Base-by-base conservation (phyloP, 2,113 vertebrate genomes). In the Larimichthys crocea region DNA sequence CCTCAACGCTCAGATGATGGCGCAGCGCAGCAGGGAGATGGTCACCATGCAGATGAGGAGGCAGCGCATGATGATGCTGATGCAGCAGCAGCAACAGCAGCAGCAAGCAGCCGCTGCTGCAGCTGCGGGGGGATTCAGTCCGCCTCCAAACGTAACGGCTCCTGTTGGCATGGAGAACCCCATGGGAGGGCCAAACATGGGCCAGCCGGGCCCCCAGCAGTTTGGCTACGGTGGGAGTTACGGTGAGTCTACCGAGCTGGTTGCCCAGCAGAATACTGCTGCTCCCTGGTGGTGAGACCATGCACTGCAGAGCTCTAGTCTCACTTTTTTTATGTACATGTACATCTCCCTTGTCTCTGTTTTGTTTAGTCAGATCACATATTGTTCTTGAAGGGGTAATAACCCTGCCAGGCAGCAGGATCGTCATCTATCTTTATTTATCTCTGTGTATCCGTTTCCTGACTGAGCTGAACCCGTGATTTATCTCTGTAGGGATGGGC, bases 1-100 rank as follows among this genome's bases (percentile, higher is more conserved):
- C 93, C 94, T 99, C 78, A 99, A 98, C 1, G 97, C 98, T 90
- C 98, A 99, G 92, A 99, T 99, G 98, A 95, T 98, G 77, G 97
- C 97, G 67, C 98, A 99, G 93, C 96, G 97, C 79, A 98, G 96
- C 91, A 94, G 98, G 86, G 98, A 99, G 93, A 93, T 99, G 92
- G 89, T 95, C 68, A 98, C 93, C 86, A 96, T 98, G 85, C 97
- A 99, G 92, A 96, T 99, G 94, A 96, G 96, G 84, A 96, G 98
- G 87, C 97, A 98, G 92, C 96, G 96, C 83, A 96, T 98, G 96
- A 96, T 97, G 57, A 95, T 99, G 95, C 95, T 99, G 89, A 96
- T 98, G 95, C 97, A 97, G 86, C 97, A 97, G 86, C 97, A 97
- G 81, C 97, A 98, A 61, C 96, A 95, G 42, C 95, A 95, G 11